Evolutionary conservation across 2,797 vertebrate species (phyloP).

Genomic region (Enteromius treurensis): DNA sequence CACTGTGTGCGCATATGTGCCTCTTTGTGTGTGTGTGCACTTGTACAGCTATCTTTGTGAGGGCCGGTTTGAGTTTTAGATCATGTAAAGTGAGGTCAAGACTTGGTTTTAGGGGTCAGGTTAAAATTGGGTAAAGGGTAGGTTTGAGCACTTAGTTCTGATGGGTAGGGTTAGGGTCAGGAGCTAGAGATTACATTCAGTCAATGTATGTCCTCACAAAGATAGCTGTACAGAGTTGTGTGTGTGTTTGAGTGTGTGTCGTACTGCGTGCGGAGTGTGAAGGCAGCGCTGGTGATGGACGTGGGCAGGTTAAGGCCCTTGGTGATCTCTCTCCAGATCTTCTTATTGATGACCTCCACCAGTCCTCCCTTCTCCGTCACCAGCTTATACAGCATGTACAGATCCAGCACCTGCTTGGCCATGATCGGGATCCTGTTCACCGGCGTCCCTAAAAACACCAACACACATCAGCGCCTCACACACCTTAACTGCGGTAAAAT

Average conservation of each 20-base stretch:
- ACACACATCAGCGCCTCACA: not conserved
- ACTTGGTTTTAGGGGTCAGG: too few relatives aligned
- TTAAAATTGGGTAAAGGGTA: too few relatives aligned
- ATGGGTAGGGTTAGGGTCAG: too few relatives aligned
- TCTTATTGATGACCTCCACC: constrained; percentile 84
- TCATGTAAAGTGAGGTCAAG: too few relatives aligned
- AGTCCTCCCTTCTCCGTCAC: constrained; percentile 80
- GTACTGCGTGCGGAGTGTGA: constrained; percentile 88
- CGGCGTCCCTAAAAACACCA: constrained; percentile 78
- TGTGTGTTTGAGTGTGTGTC: not conserved
- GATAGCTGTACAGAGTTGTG: too few relatives aligned
- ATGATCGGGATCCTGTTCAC: constrained; percentile 90
- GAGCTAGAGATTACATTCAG: too few relatives aligned
- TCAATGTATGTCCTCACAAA: too few relatives aligned
- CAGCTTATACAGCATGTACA: constrained; percentile 88
- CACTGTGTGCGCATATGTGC: too few relatives aligned
- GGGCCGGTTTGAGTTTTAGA: too few relatives aligned
- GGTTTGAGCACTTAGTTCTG: too few relatives aligned
- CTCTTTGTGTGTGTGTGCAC: too few relatives aligned
- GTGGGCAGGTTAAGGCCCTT: constrained; percentile 88
- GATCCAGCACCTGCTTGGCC: constrained; percentile 89
- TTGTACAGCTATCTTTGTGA: too few relatives aligned
- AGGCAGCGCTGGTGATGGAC: constrained; percentile 89
- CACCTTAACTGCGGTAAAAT: not conserved
- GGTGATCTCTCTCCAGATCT: constrained; percentile 90